Percentiles rank a stretch among this genome's conserved stretches.
phyloP scores from a whole-genome alignment of 2,113 vertebrate species.

The Pollimyrus isidori region DNA sequence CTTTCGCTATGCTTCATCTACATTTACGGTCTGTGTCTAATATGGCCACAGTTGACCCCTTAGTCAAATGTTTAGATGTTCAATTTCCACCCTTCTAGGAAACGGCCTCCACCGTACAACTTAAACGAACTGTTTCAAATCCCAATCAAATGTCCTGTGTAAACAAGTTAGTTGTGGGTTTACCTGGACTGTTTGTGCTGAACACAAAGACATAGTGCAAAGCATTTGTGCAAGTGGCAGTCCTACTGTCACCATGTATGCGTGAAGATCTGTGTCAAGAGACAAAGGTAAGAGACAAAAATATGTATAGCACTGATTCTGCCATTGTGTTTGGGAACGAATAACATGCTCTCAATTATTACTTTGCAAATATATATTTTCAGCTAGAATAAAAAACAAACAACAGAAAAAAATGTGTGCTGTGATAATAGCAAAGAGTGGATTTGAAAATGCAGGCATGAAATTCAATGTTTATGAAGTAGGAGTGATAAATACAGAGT shows the following conservation, averaged over 20 bases:
- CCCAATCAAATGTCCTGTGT: slow-evolving; percentile 51
- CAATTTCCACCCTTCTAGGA: slow-evolving; percentile 55
- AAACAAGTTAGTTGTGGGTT: slow-evolving; percentile 55
- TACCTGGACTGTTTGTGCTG: slow-evolving; percentile 29
- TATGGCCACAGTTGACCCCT: slow-evolving; percentile 46
- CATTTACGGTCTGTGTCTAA: slow-evolving; percentile 37
- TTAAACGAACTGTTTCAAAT: slow-evolving; percentile 58
- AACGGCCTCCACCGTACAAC: slow-evolving; percentile 42
- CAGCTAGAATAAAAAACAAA: not conserved
- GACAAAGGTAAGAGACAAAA: slow-evolving; percentile 15
- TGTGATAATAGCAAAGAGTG: slow-evolving; percentile 13
- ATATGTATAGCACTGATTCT: not conserved
- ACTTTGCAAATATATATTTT: slow-evolving; percentile 7
- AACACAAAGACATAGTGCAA: slow-evolving; percentile 56
- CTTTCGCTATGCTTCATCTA: slow-evolving; percentile 25
- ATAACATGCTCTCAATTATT: not conserved
- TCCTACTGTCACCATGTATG: not conserved
- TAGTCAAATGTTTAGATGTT: slow-evolving; percentile 67
- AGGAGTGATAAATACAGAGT: slow-evolving; percentile 56
- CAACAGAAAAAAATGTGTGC: not conserved
- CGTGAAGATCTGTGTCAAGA: not conserved
- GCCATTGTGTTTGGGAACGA: not conserved
- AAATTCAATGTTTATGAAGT: slow-evolving; percentile 26
- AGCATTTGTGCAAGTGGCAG: slow-evolving; percentile 39
- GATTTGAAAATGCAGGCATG: slow-evolving; percentile 24